These are phyloP conservation scores for Drosophila nr. medialis DNA, from an alignment of 2,888 invertebrate genomes.

Conservation along the genomic window DNA sequence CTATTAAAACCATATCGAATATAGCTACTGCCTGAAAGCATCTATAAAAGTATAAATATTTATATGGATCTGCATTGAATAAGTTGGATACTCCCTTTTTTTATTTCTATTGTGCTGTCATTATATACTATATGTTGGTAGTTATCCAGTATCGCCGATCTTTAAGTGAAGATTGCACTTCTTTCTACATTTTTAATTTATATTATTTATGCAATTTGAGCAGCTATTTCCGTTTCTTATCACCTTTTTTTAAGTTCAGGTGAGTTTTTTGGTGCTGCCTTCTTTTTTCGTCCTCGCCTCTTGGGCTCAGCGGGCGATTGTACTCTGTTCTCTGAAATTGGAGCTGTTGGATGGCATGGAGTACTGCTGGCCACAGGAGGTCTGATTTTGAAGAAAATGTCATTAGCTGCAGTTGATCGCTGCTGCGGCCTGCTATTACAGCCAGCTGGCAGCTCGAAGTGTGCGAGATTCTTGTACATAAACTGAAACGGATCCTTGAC, in stretches of 20 bases:
- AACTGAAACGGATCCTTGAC: slow-evolving; percentile 46
- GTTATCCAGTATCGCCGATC: slow-evolving; percentile 1
- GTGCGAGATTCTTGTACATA: slow-evolving; percentile 12
- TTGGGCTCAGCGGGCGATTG: neutral
- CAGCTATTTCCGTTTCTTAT: neutral
- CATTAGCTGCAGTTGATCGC: neutral
- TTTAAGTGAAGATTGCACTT: slow-evolving; percentile 57
- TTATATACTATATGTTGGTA: slow-evolving; percentile 32
- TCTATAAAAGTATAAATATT: neutral
- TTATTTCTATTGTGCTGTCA: slow-evolving; percentile 70
- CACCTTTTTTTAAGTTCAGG: neutral
- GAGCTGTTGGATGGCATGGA: neutral
- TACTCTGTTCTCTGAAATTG: neutral
- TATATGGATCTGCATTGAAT: neutral
- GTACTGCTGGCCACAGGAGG: slow-evolving; percentile 46
- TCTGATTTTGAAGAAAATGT: neutral
- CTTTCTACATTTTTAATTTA: neutral
- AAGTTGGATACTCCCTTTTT: slow-evolving; percentile 36
- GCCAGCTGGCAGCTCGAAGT: neutral
- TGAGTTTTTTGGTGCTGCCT: neutral
- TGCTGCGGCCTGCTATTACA: slow-evolving; percentile 11
- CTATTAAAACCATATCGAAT: neutral
- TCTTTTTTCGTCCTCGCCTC: slow-evolving; percentile 3
- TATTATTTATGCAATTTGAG: neutral
- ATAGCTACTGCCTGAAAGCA: neutral